Evolutionary conservation across 2,888 invertebrate genomes (phyloP), one percentile per base, ranked within the genome.

Genomic region (Linyphia triangularis): DNA sequence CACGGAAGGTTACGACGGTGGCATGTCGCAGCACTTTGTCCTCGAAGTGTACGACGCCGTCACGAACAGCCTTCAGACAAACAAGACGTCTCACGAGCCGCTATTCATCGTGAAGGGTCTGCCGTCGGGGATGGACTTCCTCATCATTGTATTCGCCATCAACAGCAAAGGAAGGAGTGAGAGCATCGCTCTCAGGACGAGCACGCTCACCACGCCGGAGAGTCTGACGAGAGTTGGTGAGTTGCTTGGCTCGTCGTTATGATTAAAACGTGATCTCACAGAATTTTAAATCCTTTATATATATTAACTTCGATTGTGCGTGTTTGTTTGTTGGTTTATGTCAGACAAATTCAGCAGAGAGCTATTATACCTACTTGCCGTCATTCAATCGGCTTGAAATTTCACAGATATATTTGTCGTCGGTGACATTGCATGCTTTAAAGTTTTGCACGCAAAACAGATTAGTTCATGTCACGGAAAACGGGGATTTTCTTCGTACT

Each of bases 1-100:
- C 93, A 94, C 95, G 77, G 97, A 97, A 40, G 96, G 96, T 91
- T 97, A 97, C 93, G 97, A 97, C 93, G 97, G 97, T 89, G 97
- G 97, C 90, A 95, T 97, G 92, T 96, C 96, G 86, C 97, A 97
- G 94, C 94, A 95, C 92, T 97, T 97, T 94, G 94, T 96, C 82
- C 94, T 97, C 90, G 97, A 97, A 93, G 95, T 97, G 91, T 85
- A 89, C 78, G 90, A 90, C 61, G 85, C 81, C 1, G 43, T 77
- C 4, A 69, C 83, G 13, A 89, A 63, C 33, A 51, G 59, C 22
- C 65, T 90, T 1, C 78, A 85, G 13, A 85, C 90, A 13, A 91
- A 91, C 59, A 83, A 89, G n/a, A 90, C 90, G 3, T 67, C 86
- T n/a, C 33, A 83, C 19, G 86, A 88, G 73, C 91, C 91, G 10